A percentile compares a stretch with the other conserved stretches of the same genome.
Conservation (phyloP, 1,140 invertebrate genomes). For the Tachypleus tridentatus region DNA sequence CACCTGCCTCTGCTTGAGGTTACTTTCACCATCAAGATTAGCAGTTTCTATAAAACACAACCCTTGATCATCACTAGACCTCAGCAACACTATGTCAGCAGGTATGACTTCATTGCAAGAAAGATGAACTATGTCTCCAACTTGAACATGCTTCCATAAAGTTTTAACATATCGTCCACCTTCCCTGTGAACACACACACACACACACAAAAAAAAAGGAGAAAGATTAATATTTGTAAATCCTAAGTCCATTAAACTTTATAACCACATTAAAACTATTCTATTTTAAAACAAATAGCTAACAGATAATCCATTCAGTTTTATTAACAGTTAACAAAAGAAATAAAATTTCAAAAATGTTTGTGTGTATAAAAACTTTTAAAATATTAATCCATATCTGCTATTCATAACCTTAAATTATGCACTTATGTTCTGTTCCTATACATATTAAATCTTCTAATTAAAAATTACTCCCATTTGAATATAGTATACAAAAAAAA, state of each 20-base stretch:
- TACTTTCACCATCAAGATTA: conserved; percentile 98
- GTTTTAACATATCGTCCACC: conserved; percentile 68
- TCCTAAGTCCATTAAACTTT: conserved; percentile 80
- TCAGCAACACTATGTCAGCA: conserved; percentile 81
- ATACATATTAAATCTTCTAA: no score
- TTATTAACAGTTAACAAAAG: no score
- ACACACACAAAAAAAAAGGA: conserved; percentile 42
- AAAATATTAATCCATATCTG: no score
- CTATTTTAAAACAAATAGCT: conserved; percentile 5
- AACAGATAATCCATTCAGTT: no score
- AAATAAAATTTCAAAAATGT: no score
- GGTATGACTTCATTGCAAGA: conserved; percentile 94
- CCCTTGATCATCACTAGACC: conserved; percentile 48
- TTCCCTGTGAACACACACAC: conserved; percentile 46
- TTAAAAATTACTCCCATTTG: no score
- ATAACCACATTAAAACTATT: conserved; percentile 65
- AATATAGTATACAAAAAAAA: no score
- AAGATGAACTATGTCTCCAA: conserved; percentile 90
- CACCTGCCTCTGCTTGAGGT: conserved; percentile 92
- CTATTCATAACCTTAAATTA: no score
- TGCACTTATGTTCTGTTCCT: no score
- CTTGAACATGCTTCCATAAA: conserved; percentile 72
- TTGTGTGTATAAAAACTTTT: no score
- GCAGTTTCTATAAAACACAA: conserved; percentile 99
- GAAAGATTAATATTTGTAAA: conserved; percentile 39